Base-by-base conservation (phyloP, 1,140 invertebrate species). In the Battus philenor region DNA sequence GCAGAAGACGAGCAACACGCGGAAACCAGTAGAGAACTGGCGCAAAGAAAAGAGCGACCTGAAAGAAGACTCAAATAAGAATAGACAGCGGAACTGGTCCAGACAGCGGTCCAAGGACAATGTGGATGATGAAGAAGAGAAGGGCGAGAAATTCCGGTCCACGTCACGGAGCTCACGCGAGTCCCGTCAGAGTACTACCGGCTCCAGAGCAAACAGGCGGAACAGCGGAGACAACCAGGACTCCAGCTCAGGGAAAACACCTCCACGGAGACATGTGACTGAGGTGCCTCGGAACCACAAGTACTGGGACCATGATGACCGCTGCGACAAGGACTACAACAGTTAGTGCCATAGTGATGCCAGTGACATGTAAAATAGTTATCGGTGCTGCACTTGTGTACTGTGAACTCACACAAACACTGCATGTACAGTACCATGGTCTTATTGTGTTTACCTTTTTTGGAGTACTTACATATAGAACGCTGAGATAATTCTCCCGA, bases 251-350 rank as follows among this genome's bases (percentile, higher is more conserved):
- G 11, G 16, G 5, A 75, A 72, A 32, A 60, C 66, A 1, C 62
- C 63, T 84, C 58, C 80, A 80, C 56, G 73, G 16, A 59, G 79
- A 33, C 78, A 86, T 32, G 76, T 81, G 1, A 72, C 74, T 1
- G 85, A 87, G 9, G 80, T 84, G 1, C 82, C 83, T 0, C 62
- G 82, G 31, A 85, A 72, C 36, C 66, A 81, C 4, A 86, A 84
- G 34, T 87, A 87, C 18, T 87, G 85, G 85, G 83, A 84, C 46
- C 85, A 87, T 27, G 85, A 87, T 30, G 83, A 87, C 31, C 44
- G 85, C n/a, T 86, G 80, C 58, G 83, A 86, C 43, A 83, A 75
- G 32, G 83, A 87, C 27, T 87, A 87, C 18, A 79, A 76, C 33
- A 84, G 80, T 75, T 87, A 85, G 77, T 81, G 55, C 50, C 4